These are phyloP conservation scores for Heliothis virescens DNA, from an alignment of 1,140 invertebrate species.

Conservation along the genomic window DNA sequence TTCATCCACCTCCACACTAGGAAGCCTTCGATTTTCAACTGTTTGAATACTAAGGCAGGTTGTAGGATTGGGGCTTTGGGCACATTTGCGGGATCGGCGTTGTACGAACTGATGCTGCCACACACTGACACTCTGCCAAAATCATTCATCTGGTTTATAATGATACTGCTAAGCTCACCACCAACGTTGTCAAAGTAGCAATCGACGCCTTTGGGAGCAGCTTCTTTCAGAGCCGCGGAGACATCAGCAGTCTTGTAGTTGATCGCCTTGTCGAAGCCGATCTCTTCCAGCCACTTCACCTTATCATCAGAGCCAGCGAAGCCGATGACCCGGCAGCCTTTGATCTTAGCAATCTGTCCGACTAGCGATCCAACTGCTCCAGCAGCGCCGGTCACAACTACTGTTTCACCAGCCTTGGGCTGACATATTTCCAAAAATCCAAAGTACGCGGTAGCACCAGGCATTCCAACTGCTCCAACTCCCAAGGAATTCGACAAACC, in stretches of 20 bases:
- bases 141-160: constrained; percentile 44
- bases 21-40: constrained; percentile 49
- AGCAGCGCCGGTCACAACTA: constrained; percentile 89
- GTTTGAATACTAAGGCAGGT: constrained; percentile 33
- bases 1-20: constrained; percentile 23
- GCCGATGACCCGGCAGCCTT: constrained; percentile 90
- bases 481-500: constrained; percentile 59
- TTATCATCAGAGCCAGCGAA: too few species aligned
- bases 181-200: constrained; percentile 50
- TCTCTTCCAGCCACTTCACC: too few species aligned
- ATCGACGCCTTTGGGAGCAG: constrained; percentile 42
- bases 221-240: constrained; percentile 32
- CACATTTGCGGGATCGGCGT: neutral
- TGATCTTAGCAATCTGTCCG: constrained; percentile 91
- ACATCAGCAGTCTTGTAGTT: constrained; percentile 49
- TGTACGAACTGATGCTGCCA: constrained; percentile 36
- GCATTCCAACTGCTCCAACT: constrained; percentile 63
- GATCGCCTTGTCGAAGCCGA: constrained; percentile 42
- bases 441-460: constrained; percentile 89
- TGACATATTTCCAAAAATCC: constrained; percentile 89
- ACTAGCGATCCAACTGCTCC: constrained; percentile 91
- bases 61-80: constrained; percentile 34
- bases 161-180: constrained; percentile 42
- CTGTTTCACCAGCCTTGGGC: constrained; percentile 89
- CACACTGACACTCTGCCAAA: constrained; percentile 43